Evolutionary conservation across 1,140 invertebrate genomes (phyloP).

Genomic region (Drosophila pachea): DNA sequence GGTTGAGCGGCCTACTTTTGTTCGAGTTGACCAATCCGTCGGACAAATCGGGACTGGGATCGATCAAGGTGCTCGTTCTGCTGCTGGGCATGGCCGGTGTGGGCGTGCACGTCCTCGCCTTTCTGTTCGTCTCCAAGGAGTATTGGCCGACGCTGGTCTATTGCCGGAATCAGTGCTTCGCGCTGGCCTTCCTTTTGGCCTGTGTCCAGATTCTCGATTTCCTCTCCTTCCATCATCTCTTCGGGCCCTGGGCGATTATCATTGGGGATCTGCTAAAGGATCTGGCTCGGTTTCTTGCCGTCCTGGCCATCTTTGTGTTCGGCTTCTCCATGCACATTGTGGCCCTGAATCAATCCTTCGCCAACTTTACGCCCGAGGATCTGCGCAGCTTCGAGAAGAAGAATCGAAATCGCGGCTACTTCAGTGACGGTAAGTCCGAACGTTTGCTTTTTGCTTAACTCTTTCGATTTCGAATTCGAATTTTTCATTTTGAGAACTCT

Average conservation of each 20-base stretch:
- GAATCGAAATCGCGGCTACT: constrained; percentile 79
- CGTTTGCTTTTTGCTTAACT: constrained; percentile 69
- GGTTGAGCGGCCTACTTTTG: constrained; percentile 96
- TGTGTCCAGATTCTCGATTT: constrained; percentile 99
- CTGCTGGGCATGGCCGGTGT: constrained; percentile 96
- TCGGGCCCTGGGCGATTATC: constrained; percentile 98
- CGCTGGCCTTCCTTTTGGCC: constrained; percentile 94
- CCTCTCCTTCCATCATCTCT: constrained; percentile 98
- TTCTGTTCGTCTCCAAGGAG: constrained; percentile 83
- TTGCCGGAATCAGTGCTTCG: constrained; percentile 97
- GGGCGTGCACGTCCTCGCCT: constrained; percentile 91
- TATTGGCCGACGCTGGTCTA: constrained; percentile 93
- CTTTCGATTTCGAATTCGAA: constrained; percentile 9
- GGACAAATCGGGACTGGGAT: constrained; percentile 95
- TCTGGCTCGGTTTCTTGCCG: constrained; percentile 96
- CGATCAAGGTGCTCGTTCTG: constrained; percentile 94
- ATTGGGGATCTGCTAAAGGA: constrained; percentile 94
- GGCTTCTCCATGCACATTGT: constrained; percentile 99
- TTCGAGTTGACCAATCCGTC: constrained; percentile 98
- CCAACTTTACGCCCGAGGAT: constrained; percentile 82
- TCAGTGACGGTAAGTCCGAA: constrained; percentile 86
- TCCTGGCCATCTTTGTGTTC: constrained; percentile 97
- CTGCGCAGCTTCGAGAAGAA: constrained; percentile 80
- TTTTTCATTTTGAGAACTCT: constrained; percentile 1
- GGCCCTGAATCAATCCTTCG: constrained; percentile 95